phyloP scores from a whole-genome alignment of 2,888 invertebrate genomes.

The Melinaea marsaeus region DNA sequence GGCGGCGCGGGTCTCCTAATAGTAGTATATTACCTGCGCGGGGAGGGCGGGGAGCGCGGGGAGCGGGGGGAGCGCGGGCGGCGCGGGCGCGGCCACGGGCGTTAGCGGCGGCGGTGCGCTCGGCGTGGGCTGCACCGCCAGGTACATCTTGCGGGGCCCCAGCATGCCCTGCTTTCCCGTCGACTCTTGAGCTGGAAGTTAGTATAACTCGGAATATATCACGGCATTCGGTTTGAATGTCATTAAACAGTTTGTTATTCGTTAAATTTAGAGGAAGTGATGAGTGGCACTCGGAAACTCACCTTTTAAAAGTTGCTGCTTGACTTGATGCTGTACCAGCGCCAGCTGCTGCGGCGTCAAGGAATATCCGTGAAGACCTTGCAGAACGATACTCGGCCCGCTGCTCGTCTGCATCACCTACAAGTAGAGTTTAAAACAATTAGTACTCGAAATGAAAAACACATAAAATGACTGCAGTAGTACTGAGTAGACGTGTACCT shows the following conservation, averaged over 20 bases:
- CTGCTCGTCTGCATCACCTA: constrained; percentile 89
- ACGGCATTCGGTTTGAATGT: too few species aligned
- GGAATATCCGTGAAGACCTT: constrained; percentile 89
- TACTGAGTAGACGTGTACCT: constrained; percentile 56
- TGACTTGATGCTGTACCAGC: constrained; percentile 92
- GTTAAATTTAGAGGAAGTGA: not conserved
- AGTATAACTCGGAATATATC: too few species aligned
- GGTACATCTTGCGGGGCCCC: constrained; percentile 90
- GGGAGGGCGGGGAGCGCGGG: constrained; percentile 60
- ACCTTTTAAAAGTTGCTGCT: constrained; percentile 92
- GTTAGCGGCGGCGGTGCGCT: constrained; percentile 58
- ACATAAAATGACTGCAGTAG: not conserved
- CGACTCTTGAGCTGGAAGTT: constrained; percentile 85
- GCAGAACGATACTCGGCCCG: constrained; percentile 90
- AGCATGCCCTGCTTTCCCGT: constrained; percentile 90
- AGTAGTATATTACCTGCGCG: constrained; percentile 76
- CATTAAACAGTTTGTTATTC: too few species aligned
- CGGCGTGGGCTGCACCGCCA: constrained; percentile 88
- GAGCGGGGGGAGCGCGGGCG: constrained; percentile 49
- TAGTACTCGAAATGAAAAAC: too few species aligned
- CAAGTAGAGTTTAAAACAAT: constrained; percentile 23
- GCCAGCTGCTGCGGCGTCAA: constrained; percentile 89
- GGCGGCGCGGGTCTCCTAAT: constrained; percentile 40
- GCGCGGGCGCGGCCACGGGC: constrained; percentile 42
- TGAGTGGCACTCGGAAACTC: constrained; percentile 18